Evolutionary conservation across 2,797 vertebrate species (phyloP), one percentile per base, ranked within the genome.

Genomic region (Furcifer pardalis): DNA sequence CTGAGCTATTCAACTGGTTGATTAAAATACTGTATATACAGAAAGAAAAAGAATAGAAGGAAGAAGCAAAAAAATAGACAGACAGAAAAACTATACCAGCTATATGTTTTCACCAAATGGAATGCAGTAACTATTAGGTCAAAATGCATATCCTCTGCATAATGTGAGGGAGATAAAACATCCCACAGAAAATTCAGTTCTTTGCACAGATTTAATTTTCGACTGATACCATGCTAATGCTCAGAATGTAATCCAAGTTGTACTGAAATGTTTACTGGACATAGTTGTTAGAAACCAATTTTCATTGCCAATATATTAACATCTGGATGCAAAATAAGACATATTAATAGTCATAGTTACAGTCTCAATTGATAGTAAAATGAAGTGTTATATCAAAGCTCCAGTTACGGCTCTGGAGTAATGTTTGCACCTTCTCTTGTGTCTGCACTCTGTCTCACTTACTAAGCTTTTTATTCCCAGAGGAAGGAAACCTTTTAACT

Each of bases 401-500:
- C 35, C 27, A 77, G 42, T 13, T 23, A 49, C 63, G 42, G 42
- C 59, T 74, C 40, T 79, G 27, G 60, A 27, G 19, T 32, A 81
- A 77, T 76, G 40, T 71, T 71, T 46, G 44, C 77, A 71, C 74
- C 35, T 30, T 73, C 21, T 63, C 78, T 59, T 32, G 35, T 42
- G 84, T 76, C 65, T 72, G 68, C 32, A 63, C 72, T 84, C 84
- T 77, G 73, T 49, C 82, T 77, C n/a, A 27, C 65, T 52, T 76
- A 56, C 1, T 65, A 81, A 81, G 78, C 30, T 77, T 62, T 49
- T 52, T 77, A 72, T 84, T 77, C 72, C 65, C 56, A 0, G 15
- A 27, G 46, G 73, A 77, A 71, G 30, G 30, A 65, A 84, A 72
- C 77, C 72, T 84, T 84, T 81, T 87, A 84, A 56, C 78, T 81